A percentile compares a stretch with the other conserved stretches of the same genome.
phyloP scores from a whole-genome alignment of 2,797 vertebrate species.

The Heteromormyrus szaboi region DNA sequence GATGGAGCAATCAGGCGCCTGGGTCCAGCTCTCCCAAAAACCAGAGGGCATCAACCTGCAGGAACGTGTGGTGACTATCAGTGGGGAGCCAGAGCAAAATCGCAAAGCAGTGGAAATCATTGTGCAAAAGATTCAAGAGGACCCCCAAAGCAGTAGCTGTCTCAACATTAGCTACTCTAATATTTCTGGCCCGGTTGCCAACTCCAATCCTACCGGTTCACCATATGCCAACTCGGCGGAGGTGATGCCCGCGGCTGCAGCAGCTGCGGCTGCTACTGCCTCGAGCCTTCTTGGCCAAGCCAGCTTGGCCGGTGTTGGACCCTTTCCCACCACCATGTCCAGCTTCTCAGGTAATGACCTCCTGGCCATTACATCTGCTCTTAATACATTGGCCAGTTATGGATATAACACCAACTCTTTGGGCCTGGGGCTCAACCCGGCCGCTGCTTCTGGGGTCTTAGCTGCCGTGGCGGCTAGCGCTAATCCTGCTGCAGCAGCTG shows the following conservation, averaged over 20 bases:
- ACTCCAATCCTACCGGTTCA: slow-evolving; percentile 92
- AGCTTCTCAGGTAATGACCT: slow-evolving; percentile 89
- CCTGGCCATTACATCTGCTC: slow-evolving; percentile 87
- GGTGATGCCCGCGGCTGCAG: slow-evolving; percentile 75
- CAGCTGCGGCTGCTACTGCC: slow-evolving; percentile 75
- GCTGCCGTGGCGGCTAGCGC: slow-evolving; percentile 84
- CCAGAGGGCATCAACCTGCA: slow-evolving; percentile 91
- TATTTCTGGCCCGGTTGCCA: slow-evolving; percentile 86
- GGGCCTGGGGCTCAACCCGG: slow-evolving; percentile 84
- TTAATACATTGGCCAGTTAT: slow-evolving; percentile 91
- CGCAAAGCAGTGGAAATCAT: slow-evolving; percentile 88
- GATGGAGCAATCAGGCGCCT: slow-evolving; percentile 92
- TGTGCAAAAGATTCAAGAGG: slow-evolving; percentile 92
- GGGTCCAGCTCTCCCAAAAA: slow-evolving; percentile 94
- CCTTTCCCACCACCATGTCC: slow-evolving; percentile 77
- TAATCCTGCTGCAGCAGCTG: slow-evolving; percentile 82
- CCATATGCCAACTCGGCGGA: slow-evolving; percentile 86
- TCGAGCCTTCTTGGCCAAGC: slow-evolving; percentile 82
- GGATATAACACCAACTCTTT: slow-evolving; percentile 92
- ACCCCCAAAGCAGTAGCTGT: slow-evolving; percentile 90
- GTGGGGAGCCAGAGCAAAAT: slow-evolving; percentile 85
- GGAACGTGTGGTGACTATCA: slow-evolving; percentile 90
- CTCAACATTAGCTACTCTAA: slow-evolving; percentile 95
- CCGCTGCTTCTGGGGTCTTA: slow-evolving; percentile 79
- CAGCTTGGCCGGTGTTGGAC: slow-evolving; percentile 77